Percentiles rank a stretch among this genome's conserved stretches.
Conservation (phyloP, 2,113 vertebrate genomes). For the Probosciger aterrimus region DNA sequence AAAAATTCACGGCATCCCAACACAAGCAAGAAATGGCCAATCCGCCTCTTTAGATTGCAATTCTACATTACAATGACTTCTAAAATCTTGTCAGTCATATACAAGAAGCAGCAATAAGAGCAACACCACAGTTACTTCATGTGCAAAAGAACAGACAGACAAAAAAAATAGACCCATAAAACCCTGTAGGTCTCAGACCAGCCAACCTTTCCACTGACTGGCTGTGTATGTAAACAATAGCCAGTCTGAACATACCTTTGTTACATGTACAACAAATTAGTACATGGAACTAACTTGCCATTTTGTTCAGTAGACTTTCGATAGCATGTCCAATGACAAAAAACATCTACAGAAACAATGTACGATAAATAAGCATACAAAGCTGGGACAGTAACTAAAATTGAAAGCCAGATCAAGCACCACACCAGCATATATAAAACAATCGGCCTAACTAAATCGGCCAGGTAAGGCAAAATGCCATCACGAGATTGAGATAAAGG, state of each 20-base stretch:
- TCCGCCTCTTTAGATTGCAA: background rate
- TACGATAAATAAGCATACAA: background rate
- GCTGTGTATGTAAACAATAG: background rate
- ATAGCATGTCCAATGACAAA: background rate
- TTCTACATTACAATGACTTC: background rate
- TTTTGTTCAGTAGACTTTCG: background rate
- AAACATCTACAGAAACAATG: background rate
- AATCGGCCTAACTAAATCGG: background rate
- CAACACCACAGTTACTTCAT: background rate
- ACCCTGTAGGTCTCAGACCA: background rate
- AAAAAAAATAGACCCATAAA: background rate
- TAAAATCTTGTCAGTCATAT: background rate
- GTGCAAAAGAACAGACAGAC: background rate
- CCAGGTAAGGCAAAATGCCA: background rate
- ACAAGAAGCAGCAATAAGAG: background rate
- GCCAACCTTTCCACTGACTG: fast-evolving
- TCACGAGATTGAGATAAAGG: background rate
- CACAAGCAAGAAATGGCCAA: conserved; percentile 22
- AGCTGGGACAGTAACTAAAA: background rate
- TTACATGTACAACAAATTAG: background rate
- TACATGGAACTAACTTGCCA: background rate
- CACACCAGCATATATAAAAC: background rate
- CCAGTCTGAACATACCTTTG: background rate
- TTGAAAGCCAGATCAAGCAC: background rate
- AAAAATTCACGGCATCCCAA: background rate